Base-by-base conservation (phyloP, 2,113 vertebrate genomes). In the Agapornis roseicollis region DNA sequence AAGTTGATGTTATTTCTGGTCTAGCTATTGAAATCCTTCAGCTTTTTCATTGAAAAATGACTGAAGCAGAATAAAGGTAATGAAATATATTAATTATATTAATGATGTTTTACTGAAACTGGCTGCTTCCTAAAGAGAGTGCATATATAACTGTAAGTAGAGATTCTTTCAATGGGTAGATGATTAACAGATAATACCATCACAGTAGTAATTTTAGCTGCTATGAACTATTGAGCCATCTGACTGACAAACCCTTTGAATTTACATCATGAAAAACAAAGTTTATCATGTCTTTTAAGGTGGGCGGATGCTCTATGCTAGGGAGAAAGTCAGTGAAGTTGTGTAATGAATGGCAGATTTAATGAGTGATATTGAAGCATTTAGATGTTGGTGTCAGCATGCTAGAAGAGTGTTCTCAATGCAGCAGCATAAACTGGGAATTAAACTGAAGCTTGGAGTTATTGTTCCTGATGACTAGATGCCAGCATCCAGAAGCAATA, bases 81-180 rank as follows among this genome's bases (percentile, higher is more conserved):
- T 98, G 96, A 98, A 97, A 97, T 97, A 97, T 97, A 98, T 98
- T 98, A 98, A 98, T 98, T 98, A 97, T 84, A 97, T 97, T 98
- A 98, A 98, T 96, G 92, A 97, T 96, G 89, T 97, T 98, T 98
- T 96, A 97, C 96, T 96, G 96, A 97, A 97, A 93, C 95, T 96
- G 73, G 80, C 94, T 97, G 96, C 92, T 96, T 96, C 96, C 94
- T 96, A 95, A 98, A 97, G 73, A 95, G 63, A 88, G 35, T 71
- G 11, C 56, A 49, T 94, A 87, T 95, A 73, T 95, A 94, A 96
- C 76, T 93, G 44, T 85, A 79, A 92, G 81, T 94, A 69, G 86
- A 94, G 89, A 94, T 97, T 85, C 85, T 89, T 88, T 85, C 95
- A 94, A 80, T n/a, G 90, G 37, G 71, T 35, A 91, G 78, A 80